These are phyloP conservation scores for Acomys russatus DNA, from an alignment of 2,797 vertebrate species.

Conservation along the genomic window DNA sequence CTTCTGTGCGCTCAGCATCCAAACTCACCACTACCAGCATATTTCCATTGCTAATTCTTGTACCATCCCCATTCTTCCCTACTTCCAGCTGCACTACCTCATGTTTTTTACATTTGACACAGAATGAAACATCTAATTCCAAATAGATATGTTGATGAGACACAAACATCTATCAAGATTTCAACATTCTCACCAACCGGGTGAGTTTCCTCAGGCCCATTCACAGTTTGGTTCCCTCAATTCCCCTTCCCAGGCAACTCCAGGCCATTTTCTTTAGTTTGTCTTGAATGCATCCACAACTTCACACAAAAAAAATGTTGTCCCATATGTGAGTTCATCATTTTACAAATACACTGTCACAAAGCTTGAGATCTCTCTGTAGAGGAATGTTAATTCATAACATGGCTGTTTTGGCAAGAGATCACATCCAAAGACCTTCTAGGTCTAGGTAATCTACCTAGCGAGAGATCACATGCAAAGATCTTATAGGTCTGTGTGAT, in stretches of 20 bases:
- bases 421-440: too few species aligned
- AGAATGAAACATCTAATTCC: not conserved
- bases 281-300: not conserved
- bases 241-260: not conserved
- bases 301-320: not conserved
- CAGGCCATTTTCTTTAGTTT: not conserved
- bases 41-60: not conserved
- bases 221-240: not conserved
- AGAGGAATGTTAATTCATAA: too few species aligned
- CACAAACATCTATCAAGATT: not conserved
- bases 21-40: not conserved
- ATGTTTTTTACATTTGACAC: not conserved
- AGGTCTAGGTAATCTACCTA: too few species aligned
- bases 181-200: not conserved
- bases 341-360: not conserved
- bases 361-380: not conserved
- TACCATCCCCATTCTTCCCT: not conserved
- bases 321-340: not conserved
- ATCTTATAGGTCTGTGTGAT: too few species aligned
- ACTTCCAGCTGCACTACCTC: not conserved
- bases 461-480: too few species aligned
- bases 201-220: not conserved
- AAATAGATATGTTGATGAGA: not conserved
- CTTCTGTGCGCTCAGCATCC: not conserved
- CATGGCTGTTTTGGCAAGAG: too few species aligned